phyloP scores from a whole-genome alignment of 2,797 vertebrate species.

The Crocodylus rhombifer region DNA sequence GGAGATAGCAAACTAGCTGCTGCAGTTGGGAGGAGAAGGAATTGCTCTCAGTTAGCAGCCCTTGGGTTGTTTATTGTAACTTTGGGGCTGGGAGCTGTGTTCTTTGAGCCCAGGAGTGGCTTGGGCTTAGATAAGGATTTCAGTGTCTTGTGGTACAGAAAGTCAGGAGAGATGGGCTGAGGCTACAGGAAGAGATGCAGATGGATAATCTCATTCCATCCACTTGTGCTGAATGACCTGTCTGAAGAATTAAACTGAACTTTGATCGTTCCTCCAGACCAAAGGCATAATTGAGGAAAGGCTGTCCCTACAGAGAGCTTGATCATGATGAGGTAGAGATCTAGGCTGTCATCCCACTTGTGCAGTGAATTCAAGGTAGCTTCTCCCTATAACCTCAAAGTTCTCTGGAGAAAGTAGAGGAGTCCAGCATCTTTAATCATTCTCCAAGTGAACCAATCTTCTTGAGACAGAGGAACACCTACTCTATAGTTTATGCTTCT shows the following conservation, averaged over 20 bases:
- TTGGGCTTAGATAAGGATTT: constrained; percentile 7
- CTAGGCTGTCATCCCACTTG: neutral
- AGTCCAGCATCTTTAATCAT: constrained; percentile 31
- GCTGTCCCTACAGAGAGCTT: neutral
- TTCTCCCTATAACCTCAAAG: neutral
- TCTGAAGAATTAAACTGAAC: neutral
- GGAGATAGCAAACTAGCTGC: constrained; percentile 4
- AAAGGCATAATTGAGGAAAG: constrained; percentile 17
- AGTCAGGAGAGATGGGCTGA: neutral
- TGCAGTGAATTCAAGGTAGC: neutral
- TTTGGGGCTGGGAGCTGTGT: neutral
- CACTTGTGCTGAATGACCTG: constrained; percentile 12
- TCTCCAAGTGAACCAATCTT: constrained; percentile 20
- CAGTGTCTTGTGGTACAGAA: neutral
- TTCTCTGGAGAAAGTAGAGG: too few species aligned
- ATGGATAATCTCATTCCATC: constrained; percentile 4
- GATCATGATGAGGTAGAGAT: neutral
- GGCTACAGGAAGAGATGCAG: constrained; percentile 30
- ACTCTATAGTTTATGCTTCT: neutral
- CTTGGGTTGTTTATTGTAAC: neutral
- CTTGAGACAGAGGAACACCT: neutral
- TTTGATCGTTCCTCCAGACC: constrained; percentile 9
- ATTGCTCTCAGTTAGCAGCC: constrained; percentile 5
- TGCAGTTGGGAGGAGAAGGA: neutral
- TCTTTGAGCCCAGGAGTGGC: neutral